Conservation (phyloP, 2,797 vertebrate genomes). For the Coregonus sp. region DNA sequence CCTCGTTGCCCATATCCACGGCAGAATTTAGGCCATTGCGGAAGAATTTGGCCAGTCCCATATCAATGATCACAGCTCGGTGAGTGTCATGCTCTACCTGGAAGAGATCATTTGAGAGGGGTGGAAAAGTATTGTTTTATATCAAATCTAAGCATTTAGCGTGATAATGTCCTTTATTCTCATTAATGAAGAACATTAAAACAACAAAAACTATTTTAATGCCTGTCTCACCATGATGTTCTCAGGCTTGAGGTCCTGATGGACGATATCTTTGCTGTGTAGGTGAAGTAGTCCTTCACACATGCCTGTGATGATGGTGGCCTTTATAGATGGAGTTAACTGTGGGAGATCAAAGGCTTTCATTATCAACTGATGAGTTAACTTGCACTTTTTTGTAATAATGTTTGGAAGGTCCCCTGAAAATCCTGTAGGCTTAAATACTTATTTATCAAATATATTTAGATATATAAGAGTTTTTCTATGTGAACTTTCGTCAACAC, state of each 20-base stretch:
- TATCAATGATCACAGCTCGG: slow-evolving; percentile 76
- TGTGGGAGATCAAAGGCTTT: slow-evolving; percentile 34
- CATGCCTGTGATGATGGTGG: slow-evolving; percentile 74
- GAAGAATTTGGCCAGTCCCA: slow-evolving; percentile 78
- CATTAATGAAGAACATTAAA: too few relatives aligned
- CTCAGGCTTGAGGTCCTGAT: slow-evolving; percentile 81
- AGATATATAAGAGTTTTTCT: not conserved
- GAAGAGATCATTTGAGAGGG: slow-evolving; percentile 21
- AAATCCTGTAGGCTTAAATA: not conserved
- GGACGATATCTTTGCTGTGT: slow-evolving; percentile 74
- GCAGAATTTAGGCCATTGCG: slow-evolving; percentile 70
- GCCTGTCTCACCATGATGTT: slow-evolving; percentile 74
- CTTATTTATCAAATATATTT: not conserved
- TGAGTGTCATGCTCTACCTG: slow-evolving; percentile 76
- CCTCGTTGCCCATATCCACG: slow-evolving; percentile 70
- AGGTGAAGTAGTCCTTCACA: slow-evolving; percentile 74
- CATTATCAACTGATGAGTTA: not conserved
- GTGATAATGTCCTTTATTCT: not conserved
- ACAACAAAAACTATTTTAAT: not conserved
- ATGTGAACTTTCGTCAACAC: not conserved
- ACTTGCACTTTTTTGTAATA: not conserved
- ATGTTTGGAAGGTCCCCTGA: not conserved
- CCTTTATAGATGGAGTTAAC: slow-evolving; percentile 60
- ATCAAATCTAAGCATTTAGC: not conserved
- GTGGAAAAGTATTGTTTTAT: not conserved